Base-by-base conservation (phyloP, 2,888 invertebrate species). In the Euphydryas editha region DNA sequence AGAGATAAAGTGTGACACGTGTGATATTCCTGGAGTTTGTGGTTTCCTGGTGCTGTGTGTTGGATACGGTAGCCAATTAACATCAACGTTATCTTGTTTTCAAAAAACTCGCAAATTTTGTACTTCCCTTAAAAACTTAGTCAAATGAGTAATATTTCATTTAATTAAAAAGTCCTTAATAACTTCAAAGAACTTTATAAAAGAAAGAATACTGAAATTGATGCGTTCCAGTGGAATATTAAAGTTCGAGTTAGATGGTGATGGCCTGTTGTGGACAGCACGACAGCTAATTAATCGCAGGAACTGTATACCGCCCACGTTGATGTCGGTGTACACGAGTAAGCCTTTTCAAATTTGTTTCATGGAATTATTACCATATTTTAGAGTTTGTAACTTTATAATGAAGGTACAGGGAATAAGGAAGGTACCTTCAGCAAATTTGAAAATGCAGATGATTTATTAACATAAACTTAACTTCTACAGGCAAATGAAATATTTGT, bases 271-370 rank as follows among this genome's bases (percentile, higher is more conserved):
- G 30, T 39, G 61, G 54, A 39, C 60, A 54, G 8, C 3, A 5
- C 51, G 61, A 54, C 42, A 54, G 54, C 54, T 39, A 39, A 39
- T 39, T 39, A 39, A 39, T 39, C 30, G 30, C 36, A 47, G 17
- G 55, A 60, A 49, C 39, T n/a, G 51, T 37, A 56, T 62, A 62
- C 54, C 44, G n/a, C 62, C 62, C 62, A 62, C 55, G 55, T 11
- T 7, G 37, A 49, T 36, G 37, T 39, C 39, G 39, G 4, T 56
- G 44, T 39, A 36, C n/a, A 11, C 30, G 15, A 15, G 47, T 13
- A 24, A 66, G 46, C 46, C 59, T 46, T n/a, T 65, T 55, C 17
- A 20, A 36, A 30, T 15, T 55, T 30, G 20, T 3, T 30, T 18
- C 21, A 51, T 13, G 6, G 37, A 21, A 15, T 24, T 36, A 18